phyloP scores from a whole-genome alignment of 2,888 invertebrate genomes.

The Cheilosia grossa region DNA sequence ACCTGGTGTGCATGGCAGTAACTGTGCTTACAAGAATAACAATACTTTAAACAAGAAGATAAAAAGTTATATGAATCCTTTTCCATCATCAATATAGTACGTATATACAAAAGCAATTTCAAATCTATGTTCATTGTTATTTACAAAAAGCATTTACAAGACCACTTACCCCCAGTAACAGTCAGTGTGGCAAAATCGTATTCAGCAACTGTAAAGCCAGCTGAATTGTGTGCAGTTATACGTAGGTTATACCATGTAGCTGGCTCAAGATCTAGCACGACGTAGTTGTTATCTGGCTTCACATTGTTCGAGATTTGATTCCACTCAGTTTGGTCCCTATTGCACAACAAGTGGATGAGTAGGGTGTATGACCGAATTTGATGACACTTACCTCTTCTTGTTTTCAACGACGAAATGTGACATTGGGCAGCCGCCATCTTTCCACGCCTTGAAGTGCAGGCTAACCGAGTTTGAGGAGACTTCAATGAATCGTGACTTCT shows the following conservation, averaged over 20 bases:
- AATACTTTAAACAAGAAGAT: background rate
- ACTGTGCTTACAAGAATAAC: slow-evolving; percentile 27
- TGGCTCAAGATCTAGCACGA: slow-evolving; percentile 94
- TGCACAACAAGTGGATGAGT: slow-evolving; percentile 31
- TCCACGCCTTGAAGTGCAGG: slow-evolving; percentile 96
- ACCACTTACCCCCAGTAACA: slow-evolving; percentile 92
- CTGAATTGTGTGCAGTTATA: slow-evolving; percentile 97
- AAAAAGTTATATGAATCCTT: slow-evolving; percentile 57
- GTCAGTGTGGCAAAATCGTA: slow-evolving; percentile 98
- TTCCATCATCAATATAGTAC: slow-evolving; percentile 75
- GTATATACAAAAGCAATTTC: slow-evolving; percentile 83
- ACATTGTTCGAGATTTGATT: slow-evolving; percentile 97
- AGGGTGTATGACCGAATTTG: slow-evolving; percentile 20
- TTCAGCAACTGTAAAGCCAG: slow-evolving; percentile 97
- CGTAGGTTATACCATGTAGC: slow-evolving; percentile 96
- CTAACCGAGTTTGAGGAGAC: slow-evolving; percentile 97
- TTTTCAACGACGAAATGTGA: slow-evolving; percentile 97
- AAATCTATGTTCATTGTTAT: slow-evolving; percentile 54
- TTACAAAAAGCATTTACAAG: slow-evolving; percentile 40
- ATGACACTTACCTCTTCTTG: slow-evolving; percentile 90
- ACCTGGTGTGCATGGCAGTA: slow-evolving; percentile 9
- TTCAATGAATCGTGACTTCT: slow-evolving; percentile 95
- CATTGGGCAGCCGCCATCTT: slow-evolving; percentile 97
- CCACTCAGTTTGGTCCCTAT: slow-evolving; percentile 93
- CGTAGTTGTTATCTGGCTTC: slow-evolving; percentile 95